Base-by-base conservation (phyloP, 2,797 vertebrate species). In the Gymnoscopelus braueri region DNA sequence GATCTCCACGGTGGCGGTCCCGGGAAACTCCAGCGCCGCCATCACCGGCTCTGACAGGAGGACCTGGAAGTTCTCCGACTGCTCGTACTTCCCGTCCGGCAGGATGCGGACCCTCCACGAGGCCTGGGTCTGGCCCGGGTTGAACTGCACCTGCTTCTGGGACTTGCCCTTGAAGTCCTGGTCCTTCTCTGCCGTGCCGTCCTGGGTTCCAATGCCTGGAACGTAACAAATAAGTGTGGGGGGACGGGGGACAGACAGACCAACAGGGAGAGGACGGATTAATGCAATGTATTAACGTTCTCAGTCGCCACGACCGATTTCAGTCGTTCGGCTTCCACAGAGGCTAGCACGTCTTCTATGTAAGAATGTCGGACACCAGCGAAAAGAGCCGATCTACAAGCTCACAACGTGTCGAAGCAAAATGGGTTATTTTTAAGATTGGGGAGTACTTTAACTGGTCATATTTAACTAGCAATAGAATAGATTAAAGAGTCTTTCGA, bases 61-160 rank as follows among this genome's bases (percentile, higher is more conserved):
- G 81, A 99, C 93, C 80, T 95, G 95, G 89, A 99, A 98, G 62
- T 92, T 95, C 85, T 99, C 96, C 0, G 94, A 94, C 67, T 89
- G 94, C 77, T 99, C 97, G 1, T 96, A 96, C 69, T 91, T 90
- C 6, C 88, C 94, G 0, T 98, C 97, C 0, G 92, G 78, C 78
- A 97, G 78, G 84, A 98, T 93, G 35, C 86, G 87, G 3, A 98
- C 94, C 56, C 91, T 77, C 97, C 97, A 98, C 0, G 90, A 93
- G 75, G 97, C 97, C 63, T 78, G 88, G 48, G 90, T 95, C 88
- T 98, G 97, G 60, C 97, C 97, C 0, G 97, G 97, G 89, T 97
- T 98, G 89, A 99, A 99, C 88, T 98, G 97, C 70, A 98, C 95
- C 80, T 98, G 97, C 72, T 87, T 96, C 88, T 98, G 97, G 0